Conservation (phyloP, 2,888 invertebrate genomes). For the Odontothrips loti region DNA sequence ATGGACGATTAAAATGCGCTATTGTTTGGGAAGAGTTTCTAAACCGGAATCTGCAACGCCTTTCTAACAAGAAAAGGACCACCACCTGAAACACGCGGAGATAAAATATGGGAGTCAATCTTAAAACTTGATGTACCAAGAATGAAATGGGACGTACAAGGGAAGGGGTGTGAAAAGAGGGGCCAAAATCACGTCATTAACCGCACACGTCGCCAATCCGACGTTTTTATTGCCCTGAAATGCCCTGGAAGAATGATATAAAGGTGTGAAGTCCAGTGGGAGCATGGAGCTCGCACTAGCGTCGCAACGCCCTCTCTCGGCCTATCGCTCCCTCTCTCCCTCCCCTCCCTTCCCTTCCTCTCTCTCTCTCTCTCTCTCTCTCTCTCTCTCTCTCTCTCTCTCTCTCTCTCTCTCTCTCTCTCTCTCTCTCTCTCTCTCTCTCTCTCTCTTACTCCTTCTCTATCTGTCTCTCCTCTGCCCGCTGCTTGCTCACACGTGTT, state of each 20-base stretch:
- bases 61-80: too few relatives aligned
- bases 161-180: too few relatives aligned
- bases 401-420: neutral
- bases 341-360: neutral
- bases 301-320: neutral
- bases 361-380: neutral
- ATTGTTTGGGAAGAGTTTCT: too few relatives aligned
- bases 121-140: too few relatives aligned
- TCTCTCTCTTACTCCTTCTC: neutral
- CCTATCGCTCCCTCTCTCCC: neutral
- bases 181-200: neutral
- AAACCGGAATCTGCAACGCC: too few relatives aligned
- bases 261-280: neutral
- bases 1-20: too few relatives aligned
- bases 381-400: neutral
- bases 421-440: neutral
- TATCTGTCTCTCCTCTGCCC: neutral
- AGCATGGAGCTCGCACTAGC: neutral
- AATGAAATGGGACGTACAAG: too few relatives aligned
- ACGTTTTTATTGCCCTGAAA: neutral
- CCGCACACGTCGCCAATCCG: neutral
- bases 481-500: slow-evolving; percentile 24
- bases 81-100: too few relatives aligned
- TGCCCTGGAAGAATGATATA: neutral
- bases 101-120: too few relatives aligned